These are phyloP conservation scores for Arctocebus calabarensis DNA, from an alignment of 2,797 vertebrate species.

Conservation along the genomic window DNA sequence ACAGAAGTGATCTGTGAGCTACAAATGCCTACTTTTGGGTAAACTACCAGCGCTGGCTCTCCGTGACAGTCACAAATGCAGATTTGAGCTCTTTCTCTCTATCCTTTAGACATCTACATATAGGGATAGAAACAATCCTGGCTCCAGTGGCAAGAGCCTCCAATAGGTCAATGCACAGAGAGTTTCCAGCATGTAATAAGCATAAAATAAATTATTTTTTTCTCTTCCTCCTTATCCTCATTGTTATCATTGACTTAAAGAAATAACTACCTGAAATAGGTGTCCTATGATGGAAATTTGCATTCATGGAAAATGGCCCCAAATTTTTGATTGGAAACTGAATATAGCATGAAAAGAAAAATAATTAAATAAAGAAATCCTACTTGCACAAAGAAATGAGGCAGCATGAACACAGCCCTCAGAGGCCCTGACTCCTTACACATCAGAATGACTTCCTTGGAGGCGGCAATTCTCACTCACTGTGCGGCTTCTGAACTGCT, in stretches of 20 bases:
- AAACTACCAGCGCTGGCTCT: neutral
- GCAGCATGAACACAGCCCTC: neutral
- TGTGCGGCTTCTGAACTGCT: neutral
- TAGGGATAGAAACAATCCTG: neutral
- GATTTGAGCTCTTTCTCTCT: constrained; percentile 1
- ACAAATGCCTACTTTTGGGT: neutral
- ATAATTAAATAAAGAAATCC: constrained; percentile 34
- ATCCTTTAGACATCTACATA: neutral
- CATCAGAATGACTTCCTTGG: neutral
- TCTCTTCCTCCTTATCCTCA: neutral
- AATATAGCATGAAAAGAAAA: constrained; percentile 19
- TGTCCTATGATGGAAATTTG: neutral
- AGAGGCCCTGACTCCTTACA: neutral
- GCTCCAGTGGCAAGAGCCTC: neutral
- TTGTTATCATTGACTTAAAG: constrained; percentile 7
- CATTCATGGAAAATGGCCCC: neutral
- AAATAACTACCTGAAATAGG: constrained; percentile 1
- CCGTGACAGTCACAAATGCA: neutral
- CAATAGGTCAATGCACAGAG: neutral
- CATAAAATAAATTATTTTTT: neutral
- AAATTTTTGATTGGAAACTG: neutral
- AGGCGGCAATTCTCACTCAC: neutral
- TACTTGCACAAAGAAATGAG: neutral
- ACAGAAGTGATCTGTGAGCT: neutral
- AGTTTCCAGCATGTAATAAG: neutral